Percentiles rank a stretch among this genome's conserved stretches.
Evolutionary conservation across 2,888 invertebrate genomes (phyloP).

Genomic region (Hartigia nigra): DNA sequence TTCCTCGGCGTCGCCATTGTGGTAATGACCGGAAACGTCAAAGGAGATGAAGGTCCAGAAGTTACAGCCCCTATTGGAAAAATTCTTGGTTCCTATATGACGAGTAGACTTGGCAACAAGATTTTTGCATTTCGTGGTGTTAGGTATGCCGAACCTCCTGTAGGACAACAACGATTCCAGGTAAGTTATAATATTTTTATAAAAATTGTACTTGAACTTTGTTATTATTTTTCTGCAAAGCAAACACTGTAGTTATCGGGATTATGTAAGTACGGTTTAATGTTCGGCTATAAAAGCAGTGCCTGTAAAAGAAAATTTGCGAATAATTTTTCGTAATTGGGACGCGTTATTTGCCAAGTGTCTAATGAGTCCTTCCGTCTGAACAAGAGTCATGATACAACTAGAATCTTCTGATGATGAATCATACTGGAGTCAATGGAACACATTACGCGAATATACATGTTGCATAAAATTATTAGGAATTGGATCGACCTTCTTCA

Average conservation of each 20-base stretch:
- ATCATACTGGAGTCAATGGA: neutral
- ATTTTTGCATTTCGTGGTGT: slow-evolving; percentile 50
- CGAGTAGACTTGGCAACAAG: slow-evolving; percentile 38
- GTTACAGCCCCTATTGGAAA: slow-evolving; percentile 36
- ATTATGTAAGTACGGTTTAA: neutral
- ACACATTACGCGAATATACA: neutral
- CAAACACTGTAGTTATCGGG: neutral
- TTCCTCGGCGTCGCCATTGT: neutral
- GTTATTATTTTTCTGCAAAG: neutral
- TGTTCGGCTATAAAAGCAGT: neutral
- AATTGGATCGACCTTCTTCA: neutral
- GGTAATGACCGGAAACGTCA: neutral
- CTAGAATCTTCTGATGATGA: neutral
- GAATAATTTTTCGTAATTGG: neutral
- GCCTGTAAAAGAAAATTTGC: neutral
- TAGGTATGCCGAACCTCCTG: slow-evolving; percentile 49
- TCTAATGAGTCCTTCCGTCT: slow-evolving; percentile 13
- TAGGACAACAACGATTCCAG: slow-evolving; percentile 44
- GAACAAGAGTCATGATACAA: neutral
- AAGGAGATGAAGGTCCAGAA: slow-evolving; percentile 12
- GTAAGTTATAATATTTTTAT: slow-evolving; percentile 29
- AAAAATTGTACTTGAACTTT: neutral
- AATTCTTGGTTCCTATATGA: slow-evolving; percentile 44
- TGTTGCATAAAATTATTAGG: neutral
- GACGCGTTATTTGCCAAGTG: slow-evolving; percentile 3